These are phyloP conservation scores for Morus bassanus DNA, from an alignment of 2,797 vertebrate genomes.

Conservation along the genomic window DNA sequence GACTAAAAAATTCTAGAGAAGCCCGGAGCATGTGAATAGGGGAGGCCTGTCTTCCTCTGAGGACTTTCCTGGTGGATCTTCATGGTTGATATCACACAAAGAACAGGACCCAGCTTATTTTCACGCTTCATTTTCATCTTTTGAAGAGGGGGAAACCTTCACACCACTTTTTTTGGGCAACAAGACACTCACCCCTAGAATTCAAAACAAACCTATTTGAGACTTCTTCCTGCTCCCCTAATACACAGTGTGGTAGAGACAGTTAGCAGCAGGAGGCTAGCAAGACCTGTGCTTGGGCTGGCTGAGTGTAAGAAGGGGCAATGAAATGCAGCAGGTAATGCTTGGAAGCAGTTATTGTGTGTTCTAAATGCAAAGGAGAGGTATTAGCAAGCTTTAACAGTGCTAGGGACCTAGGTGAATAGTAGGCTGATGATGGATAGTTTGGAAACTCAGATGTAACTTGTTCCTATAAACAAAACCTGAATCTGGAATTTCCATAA, in stretches of 20 bases:
- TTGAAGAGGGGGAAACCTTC: neutral
- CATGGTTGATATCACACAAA: neutral
- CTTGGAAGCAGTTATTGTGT: neutral
- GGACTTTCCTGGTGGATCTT: neutral
- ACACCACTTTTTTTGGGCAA: neutral
- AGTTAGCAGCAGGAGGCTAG: neutral
- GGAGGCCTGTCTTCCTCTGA: neutral
- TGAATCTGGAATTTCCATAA: neutral
- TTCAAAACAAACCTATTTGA: neutral
- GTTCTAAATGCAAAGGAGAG: neutral
- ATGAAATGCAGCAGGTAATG: neutral
- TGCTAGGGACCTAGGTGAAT: neutral
- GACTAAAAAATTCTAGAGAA: neutral
- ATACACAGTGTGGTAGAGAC: neutral
- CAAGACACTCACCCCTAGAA: neutral
- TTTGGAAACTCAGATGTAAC: neutral
- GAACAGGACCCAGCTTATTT: neutral
- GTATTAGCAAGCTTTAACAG: neutral
- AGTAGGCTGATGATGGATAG: neutral
- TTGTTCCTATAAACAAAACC: neutral
- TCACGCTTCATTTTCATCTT: neutral
- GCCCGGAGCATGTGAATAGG: neutral
- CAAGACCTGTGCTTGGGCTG: neutral
- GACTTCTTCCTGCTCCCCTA: neutral
- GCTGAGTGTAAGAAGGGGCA: neutral